phyloP scores from a whole-genome alignment of 92 coral and sea anemone genomes.

The Isaurus tuberculatus region DNA sequence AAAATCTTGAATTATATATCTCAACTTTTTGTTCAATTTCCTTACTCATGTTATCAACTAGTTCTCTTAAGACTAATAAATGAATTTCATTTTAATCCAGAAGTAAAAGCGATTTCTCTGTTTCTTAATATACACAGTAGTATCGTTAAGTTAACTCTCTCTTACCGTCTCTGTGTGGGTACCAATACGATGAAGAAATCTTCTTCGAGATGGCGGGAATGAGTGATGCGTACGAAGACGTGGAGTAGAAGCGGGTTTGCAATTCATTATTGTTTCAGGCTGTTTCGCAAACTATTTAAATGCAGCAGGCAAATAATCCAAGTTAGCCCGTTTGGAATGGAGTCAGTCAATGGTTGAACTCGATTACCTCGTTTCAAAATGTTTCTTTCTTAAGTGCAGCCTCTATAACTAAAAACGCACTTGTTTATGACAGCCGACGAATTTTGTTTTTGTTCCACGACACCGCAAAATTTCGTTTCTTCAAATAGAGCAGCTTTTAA shows the following conservation, averaged over 20 bases:
- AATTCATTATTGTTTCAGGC: constrained; percentile 5
- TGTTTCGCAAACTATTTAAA: not conserved
- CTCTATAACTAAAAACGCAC: too few species aligned
- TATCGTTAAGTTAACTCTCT: not conserved
- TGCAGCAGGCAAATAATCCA: not conserved
- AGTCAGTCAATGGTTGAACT: not conserved
- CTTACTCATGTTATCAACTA: too few species aligned
- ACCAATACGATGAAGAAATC: constrained; percentile 19
- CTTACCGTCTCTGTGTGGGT: constrained; percentile 28
- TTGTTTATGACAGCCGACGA: too few species aligned
- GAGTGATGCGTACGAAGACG: constrained; percentile 31
- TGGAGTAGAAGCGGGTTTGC: not conserved
- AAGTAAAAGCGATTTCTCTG: too few species aligned
- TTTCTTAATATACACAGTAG: too few species aligned
- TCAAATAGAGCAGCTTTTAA: too few species aligned
- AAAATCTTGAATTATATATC: too few species aligned
- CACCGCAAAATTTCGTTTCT: too few species aligned
- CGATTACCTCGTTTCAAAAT: not conserved
- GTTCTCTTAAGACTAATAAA: too few species aligned
- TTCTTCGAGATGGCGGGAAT: constrained; percentile 38
- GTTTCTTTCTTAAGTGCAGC: not conserved
- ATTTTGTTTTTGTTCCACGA: too few species aligned
- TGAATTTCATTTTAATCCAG: too few species aligned
- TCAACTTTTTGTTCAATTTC: too few species aligned
- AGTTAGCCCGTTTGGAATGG: not conserved